These are phyloP conservation scores for Spheniscus mendiculus DNA, from an alignment of 2,113 vertebrate genomes.

Conservation along the genomic window DNA sequence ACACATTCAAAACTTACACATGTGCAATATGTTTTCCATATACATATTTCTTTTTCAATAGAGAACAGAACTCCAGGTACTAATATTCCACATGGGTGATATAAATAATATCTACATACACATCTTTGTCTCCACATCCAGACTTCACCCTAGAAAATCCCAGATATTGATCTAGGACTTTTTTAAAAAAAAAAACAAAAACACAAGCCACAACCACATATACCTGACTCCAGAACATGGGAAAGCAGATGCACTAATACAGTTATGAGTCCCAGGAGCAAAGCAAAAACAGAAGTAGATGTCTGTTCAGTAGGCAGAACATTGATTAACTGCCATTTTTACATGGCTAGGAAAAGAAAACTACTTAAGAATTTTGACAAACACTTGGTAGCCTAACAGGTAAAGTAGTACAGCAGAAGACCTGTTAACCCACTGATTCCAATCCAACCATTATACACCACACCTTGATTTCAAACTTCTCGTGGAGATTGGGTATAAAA, in stretches of 20 bases:
- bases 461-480: conserved; percentile 96
- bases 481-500: conserved; percentile 88
- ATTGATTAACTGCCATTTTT: neutral
- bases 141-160: neutral
- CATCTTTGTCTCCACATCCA: neutral
- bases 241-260: neutral
- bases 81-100: neutral
- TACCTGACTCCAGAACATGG: neutral
- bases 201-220: too few species aligned
- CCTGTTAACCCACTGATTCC: neutral
- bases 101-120: neutral
- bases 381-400: neutral
- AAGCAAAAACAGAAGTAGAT: neutral
- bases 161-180: neutral
- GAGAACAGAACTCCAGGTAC: neutral
- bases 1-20: neutral
- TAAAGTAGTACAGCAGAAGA: neutral
- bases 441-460: conserved; percentile 18
- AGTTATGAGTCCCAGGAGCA: neutral
- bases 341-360: neutral
- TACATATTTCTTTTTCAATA: neutral
- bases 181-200: neutral
- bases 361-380: neutral
- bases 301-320: neutral
- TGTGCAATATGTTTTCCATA: neutral